Evolutionary conservation across 2,888 invertebrate genomes (phyloP), one percentile per base, ranked within the genome.

Genomic region (Hirtodrosophila confusa): DNA sequence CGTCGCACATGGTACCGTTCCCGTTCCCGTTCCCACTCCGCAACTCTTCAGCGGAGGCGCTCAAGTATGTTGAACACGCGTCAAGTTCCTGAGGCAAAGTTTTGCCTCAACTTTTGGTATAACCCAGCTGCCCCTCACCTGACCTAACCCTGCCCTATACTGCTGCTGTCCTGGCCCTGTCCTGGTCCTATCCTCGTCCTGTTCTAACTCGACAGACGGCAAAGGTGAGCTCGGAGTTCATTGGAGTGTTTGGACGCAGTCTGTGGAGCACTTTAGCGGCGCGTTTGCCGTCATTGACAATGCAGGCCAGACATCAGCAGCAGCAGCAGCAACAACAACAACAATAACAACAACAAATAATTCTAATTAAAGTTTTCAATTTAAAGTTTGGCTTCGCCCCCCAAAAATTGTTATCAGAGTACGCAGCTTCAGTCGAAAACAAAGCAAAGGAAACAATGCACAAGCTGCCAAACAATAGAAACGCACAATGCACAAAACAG

Each of bases 311-410:
- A 58, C 71, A 49, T 23, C 45, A 31, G 53, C 36, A 65, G 31
- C 54, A 58, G 11, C 44, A 36, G 36, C 27, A 58, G 10, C 51
- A 60, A 6, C 44, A 45, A 4, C 56, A 65, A 3, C 44, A 39
- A 4, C 44, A 54, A 4, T 57, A 56, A 17, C 60, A 41, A n/a
- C 64, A 69, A 5, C 31, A 31, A 31, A 88, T 78, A 83, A 80
- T 85, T 85, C 86, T 85, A 85, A 88, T 85, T 86, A 85, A 85
- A 88, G 84, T 85, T 85, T 88, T 85, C 88, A 88, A 85, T 85
- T 85, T 85, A 69, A 88, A 85, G 80, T 85, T 88, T 73, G 70
- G 67, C 61, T 45, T 17, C 44, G 51, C 55, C 56, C 41, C 58
- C 74, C 70, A 67, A 76, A 69, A 70, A 68, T 63, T 84, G 86